Percentiles rank a stretch among this genome's conserved stretches.
These are phyloP conservation scores for Rhodeus uyekii DNA, from an alignment of 2,797 vertebrate species.

Conservation along the genomic window DNA sequence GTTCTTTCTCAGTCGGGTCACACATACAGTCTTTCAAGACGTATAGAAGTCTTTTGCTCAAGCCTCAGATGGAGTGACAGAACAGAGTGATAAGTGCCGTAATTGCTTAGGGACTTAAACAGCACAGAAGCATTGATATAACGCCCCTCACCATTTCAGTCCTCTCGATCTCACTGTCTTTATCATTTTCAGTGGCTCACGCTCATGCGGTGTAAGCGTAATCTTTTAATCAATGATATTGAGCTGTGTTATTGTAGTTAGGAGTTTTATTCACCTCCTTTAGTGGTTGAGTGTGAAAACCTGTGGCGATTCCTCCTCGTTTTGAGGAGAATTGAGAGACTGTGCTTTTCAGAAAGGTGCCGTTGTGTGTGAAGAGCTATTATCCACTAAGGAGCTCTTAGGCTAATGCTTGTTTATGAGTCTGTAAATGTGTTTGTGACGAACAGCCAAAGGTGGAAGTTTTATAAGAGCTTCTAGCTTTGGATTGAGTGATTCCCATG, in stretches of 20 bases:
- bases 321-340: slow-evolving; percentile 29
- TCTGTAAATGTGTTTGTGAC: slow-evolving; percentile 17
- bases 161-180: background rate
- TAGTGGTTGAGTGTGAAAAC: slow-evolving; percentile 27
- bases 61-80: slow-evolving; percentile 25
- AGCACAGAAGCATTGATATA: background rate
- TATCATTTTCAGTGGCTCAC: background rate
- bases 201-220: slow-evolving; percentile 1
- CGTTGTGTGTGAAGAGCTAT: slow-evolving; percentile 31
- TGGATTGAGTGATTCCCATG: slow-evolving; percentile 65
- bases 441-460: slow-evolving; percentile 14
- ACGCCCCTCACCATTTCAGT: slow-evolving; percentile 4
- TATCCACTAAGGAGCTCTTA: slow-evolving; percentile 18
- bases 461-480: slow-evolving; percentile 13
- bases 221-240: slow-evolving; percentile 51
- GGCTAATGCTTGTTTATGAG: slow-evolving; percentile 27
- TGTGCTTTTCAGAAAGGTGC: slow-evolving; percentile 19
- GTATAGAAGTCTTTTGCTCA: background rate
- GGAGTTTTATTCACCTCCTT: slow-evolving; percentile 23
- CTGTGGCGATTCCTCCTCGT: background rate
- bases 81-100: slow-evolving; percentile 43
- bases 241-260: slow-evolving; percentile 11
- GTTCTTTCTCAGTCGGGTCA: background rate
- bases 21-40: background rate
- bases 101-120: slow-evolving; percentile 48